Percentiles rank a stretch among this genome's conserved stretches.
Conservation (phyloP, 2,888 invertebrate species). For the Teleogryllus oceanicus region DNA sequence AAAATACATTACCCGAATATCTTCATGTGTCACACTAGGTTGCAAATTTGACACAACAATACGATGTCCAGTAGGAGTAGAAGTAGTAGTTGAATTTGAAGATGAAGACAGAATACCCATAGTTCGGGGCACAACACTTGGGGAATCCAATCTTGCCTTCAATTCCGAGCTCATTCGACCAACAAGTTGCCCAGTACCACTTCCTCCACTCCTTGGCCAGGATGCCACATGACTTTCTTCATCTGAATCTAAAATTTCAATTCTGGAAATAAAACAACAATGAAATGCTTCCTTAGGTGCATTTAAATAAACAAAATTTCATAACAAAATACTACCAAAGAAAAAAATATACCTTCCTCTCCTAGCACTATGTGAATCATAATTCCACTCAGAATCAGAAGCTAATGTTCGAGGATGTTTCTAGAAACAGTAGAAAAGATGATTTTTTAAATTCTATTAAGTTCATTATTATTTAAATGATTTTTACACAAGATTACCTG, state of each 20-base stretch:
- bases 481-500: constrained; percentile 19
- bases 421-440: not conserved
- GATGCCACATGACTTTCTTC: constrained; percentile 29
- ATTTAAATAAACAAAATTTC: constrained; percentile 11
- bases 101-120: constrained; percentile 46
- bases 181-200: not conserved
- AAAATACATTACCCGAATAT: constrained; percentile 66
- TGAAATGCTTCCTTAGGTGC: not conserved
- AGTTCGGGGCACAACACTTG: constrained; percentile 42
- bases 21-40: constrained; percentile 80
- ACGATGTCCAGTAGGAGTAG: constrained; percentile 62
- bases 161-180: constrained; percentile 41
- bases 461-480: not conserved
- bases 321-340: not conserved
- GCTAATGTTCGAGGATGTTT: constrained; percentile 24
- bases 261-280: not conserved
- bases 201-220: constrained; percentile 22
- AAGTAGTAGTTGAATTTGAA: constrained; percentile 26
- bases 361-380: constrained; percentile 20
- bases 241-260: constrained; percentile 29
- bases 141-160: constrained; percentile 51
- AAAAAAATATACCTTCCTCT: not conserved
- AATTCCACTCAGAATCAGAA: constrained; percentile 30
- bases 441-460: not conserved
- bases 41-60: constrained; percentile 90